Evolutionary conservation across 2,797 vertebrate species (phyloP), one percentile per base, ranked within the genome.

Genomic region (Spea hammondii): DNA sequence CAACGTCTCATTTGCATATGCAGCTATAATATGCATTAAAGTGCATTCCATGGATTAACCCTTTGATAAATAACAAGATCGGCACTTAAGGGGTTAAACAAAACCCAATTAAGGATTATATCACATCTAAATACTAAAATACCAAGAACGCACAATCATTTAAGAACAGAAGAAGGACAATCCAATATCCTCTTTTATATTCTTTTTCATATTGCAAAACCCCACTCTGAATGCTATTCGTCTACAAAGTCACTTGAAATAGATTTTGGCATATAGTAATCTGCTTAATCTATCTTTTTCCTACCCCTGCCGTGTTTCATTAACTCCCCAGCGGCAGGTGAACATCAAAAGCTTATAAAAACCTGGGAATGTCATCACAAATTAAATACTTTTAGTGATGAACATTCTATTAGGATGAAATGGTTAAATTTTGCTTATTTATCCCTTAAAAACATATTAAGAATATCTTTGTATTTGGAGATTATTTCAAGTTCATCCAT

Each of bases 171-270:
- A 5, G 12, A 54, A 13, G 4, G 17, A 69, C 53, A 64, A 75
- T 44, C 44, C 57, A 70, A 70, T 75, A 79, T 79, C 48, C 66
- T 49, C 51, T 65, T 49, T 81, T 74, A 32, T 32, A 32, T 32
- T 32, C 32, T 32, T 32, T 32, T 84, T 70, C 72, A 73, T 50
- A 10, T 32, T 83, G 83, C 82, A 88, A 85, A 86, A 80, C 83
- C 83, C 75, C 84, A 79, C 78, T 86, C 75, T 87, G 86, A 88
- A 89, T 85, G 85, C 87, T 89, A 87, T 84, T 83, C 87, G 77
- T 83, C 83, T 86, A 79, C 80, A 83, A 78, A 86, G 79, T 81
- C 85, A 86, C 83, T 86, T 79, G 78, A 86, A 89, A 88, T 86
- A 81, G 86, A 83, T 81, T 87, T 84, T 84, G 76, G 83, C 76